Percentiles rank a stretch among this genome's conserved stretches.
These are phyloP conservation scores for Opisthocomus hoazin DNA, from an alignment of 2,113 vertebrate genomes.

Conservation along the genomic window DNA sequence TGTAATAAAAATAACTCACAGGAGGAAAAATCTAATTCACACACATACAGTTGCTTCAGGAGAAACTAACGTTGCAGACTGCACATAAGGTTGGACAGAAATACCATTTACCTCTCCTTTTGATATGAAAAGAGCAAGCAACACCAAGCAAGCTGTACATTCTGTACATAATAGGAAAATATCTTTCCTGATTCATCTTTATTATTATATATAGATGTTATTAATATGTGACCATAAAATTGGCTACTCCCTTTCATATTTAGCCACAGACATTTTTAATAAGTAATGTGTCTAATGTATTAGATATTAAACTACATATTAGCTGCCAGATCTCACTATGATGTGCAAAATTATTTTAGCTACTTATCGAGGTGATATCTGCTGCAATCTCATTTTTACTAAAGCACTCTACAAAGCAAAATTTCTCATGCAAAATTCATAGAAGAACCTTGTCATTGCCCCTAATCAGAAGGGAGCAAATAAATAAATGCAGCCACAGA, in stretches of 20 bases:
- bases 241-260: neutral
- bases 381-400: neutral
- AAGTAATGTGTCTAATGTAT: neutral
- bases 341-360: neutral
- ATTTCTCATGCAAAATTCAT: neutral
- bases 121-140: neutral
- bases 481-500: neutral
- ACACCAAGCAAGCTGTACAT: neutral
- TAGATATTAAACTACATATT: neutral
- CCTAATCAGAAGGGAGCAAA: neutral
- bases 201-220: neutral
- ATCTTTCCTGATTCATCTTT: neutral
- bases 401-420: neutral
- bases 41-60: neutral
- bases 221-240: neutral
- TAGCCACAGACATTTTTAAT: neutral
- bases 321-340: neutral
- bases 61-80: neutral
- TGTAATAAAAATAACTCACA: neutral
- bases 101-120: neutral
- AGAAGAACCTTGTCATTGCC: neutral
- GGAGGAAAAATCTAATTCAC: neutral
- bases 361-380: neutral
- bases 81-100: neutral
- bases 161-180: neutral